Conservation (phyloP, 2,113 vertebrate genomes). For the Pachyramphus minor region DNA sequence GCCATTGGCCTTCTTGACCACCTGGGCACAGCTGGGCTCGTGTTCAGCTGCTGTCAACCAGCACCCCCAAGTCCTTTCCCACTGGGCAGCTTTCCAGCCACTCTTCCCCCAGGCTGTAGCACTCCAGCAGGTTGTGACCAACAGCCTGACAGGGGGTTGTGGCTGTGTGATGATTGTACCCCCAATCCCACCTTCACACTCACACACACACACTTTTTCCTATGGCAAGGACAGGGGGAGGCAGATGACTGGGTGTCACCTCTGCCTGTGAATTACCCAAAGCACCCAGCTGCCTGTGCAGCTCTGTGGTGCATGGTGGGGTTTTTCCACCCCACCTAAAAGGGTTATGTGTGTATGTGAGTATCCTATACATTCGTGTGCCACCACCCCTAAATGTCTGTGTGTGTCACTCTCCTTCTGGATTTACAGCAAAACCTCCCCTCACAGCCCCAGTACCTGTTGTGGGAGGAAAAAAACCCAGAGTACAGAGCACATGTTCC, state of each 20-base stretch:
- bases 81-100: not conserved
- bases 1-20: not conserved
- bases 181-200: not conserved
- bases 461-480: rapidly evolving
- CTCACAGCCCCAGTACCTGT: not conserved
- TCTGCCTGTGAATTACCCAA: not conserved
- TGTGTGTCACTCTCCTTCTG: not conserved
- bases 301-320: not conserved
- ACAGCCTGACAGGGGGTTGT: not conserved
- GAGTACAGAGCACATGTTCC: not conserved
- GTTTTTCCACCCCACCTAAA: not conserved
- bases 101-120: not conserved
- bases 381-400: not conserved
- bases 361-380: not conserved
- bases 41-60: not conserved
- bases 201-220: not conserved
- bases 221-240: not conserved
- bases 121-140: not conserved
- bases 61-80: not conserved
- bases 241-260: not conserved
- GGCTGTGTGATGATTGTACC: not conserved
- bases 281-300: not conserved
- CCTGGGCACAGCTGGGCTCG: not conserved
- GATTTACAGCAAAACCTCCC: not conserved
- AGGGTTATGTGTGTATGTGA: not conserved